Evolutionary conservation across 2,797 vertebrate genomes (phyloP), one percentile per base, ranked within the genome.

Genomic region (Etheostoma perlongum): DNA sequence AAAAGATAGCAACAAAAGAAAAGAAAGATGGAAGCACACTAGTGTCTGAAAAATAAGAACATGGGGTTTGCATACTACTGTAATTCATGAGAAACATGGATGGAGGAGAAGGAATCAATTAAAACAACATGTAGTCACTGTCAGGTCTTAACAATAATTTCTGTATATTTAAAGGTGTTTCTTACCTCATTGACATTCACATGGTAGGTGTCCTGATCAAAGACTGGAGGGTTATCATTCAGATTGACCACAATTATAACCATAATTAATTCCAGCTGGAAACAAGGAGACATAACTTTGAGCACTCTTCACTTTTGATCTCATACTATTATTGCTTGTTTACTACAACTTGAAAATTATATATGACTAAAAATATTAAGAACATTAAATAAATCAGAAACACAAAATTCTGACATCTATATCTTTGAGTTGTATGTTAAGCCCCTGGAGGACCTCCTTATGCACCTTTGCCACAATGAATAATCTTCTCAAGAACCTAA

Each of bases 191-290:
- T 0, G 4, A 95, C 36, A 1, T 2, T 0, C 3, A 76, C 0
- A 0, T 0, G 0, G 62, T 92, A 93, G 5, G 1, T 0, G 8
- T 4, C 59, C 3, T 53, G 0, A 0, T 0, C 2, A 84, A 96
- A 96, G 2, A 5, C 0, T 0, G 95, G 95, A 13, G 5, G 0
- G 36, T 94, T 90, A 33, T 96, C 95, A 19, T 96, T 95, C 55
- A 83, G 0, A 57, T 95, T 79, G 0, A 0, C 0, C 48, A 95
- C 4, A 18, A 73, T 0, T 4, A 92, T 25, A 15, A 70, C 0
- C 2, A 89, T 2, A 2, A 0, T 0, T 4, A 55, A 0, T 0
- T 0, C 0, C 0, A 14, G 0, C 89, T 93, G 61, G 25, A 86
- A 85, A 75, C 4, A 76, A 68, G 60, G 12, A 55, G 0, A 75